Conservation (phyloP, 92 coral and sea anemone genomes). For the Porites divaricata region DNA sequence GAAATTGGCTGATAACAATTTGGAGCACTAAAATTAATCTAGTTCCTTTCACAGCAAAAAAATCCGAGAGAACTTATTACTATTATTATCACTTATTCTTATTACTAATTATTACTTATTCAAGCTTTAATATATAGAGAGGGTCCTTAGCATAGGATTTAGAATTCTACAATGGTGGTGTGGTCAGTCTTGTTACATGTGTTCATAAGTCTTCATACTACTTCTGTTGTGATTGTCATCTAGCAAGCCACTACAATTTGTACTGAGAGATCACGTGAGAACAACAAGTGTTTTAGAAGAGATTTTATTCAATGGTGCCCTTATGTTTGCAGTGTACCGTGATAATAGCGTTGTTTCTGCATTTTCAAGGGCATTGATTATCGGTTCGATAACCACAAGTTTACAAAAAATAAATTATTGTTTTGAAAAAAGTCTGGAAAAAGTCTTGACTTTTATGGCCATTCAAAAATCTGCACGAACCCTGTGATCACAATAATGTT, state of each 20-base stretch:
- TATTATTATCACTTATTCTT: no score
- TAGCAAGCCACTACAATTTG: background rate
- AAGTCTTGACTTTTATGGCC: background rate
- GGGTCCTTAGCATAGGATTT: background rate
- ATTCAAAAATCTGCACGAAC: background rate
- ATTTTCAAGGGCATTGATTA: background rate
- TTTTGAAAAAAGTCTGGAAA: no score
- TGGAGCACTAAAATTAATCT: background rate
- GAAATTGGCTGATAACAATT: background rate
- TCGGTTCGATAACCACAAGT: no score
- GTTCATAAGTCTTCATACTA: background rate
- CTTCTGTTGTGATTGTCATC: constrained; percentile 3
- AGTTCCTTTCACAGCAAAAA: background rate
- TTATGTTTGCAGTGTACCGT: background rate
- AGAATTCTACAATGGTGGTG: constrained; percentile 9
- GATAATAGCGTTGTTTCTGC: background rate
- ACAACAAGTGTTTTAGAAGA: no score
- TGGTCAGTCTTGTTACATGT: constrained; percentile 1
- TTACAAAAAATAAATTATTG: no score
- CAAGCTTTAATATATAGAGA: background rate
- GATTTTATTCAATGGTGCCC: no score
- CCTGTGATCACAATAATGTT: background rate
- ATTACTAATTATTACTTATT: background rate
- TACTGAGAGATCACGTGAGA: background rate
- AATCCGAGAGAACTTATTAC: background rate